Base-by-base conservation (phyloP, 1,140 invertebrate species). In the Diabrotica undecimpunctata region DNA sequence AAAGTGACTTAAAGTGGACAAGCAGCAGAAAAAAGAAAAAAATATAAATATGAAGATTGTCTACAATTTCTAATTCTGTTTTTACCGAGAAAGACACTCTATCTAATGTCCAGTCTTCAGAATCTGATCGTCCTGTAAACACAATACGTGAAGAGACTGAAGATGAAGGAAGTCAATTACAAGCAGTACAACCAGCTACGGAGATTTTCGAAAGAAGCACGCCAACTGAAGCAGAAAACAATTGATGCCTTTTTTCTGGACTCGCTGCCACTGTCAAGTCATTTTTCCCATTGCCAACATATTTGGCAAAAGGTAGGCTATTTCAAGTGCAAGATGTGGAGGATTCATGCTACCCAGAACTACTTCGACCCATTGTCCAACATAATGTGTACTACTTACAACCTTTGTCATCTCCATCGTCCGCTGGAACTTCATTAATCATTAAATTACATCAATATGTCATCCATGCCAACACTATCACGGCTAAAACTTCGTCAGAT, bases 1-100 rank as follows among this genome's bases (percentile, higher is more conserved):
- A 65, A 58, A 50, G 61, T 61, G 56, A 70, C 57, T 38, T 61
- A 52, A 64, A 64, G 61, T 57, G 66, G 68, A 57, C 63, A 70
- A 53, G 66, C 66, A 50, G 62, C 63, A 61, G 41, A 7, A 53
- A 35, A 0, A 53, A 6, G 6, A 6, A n/a, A 13, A 13, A 70
- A 68, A 60, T 70, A 68, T 57, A 65, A 62, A 56, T 68, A 58
- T 37, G 54, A 67, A 61, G 53, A 61, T 36, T n/a, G 60, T 41
- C 35, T 68, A 0, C 7, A 39, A 35, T 68, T 68, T 35, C 56
- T 68, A 54, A 11, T 65, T 12, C 66, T 62, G 12, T 50, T 61
- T 57, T 68, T 10, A 36, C 39, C 3, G 62, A 58, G 51, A 50
- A 62, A 41, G 60, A 65, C 10, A 53, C 53, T 41, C 7, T 54